A percentile compares a stretch with the other conserved stretches of the same genome.
These are phyloP conservation scores for Hemiscyllium ocellatum DNA, from an alignment of 2,113 vertebrate species.

Conservation along the genomic window DNA sequence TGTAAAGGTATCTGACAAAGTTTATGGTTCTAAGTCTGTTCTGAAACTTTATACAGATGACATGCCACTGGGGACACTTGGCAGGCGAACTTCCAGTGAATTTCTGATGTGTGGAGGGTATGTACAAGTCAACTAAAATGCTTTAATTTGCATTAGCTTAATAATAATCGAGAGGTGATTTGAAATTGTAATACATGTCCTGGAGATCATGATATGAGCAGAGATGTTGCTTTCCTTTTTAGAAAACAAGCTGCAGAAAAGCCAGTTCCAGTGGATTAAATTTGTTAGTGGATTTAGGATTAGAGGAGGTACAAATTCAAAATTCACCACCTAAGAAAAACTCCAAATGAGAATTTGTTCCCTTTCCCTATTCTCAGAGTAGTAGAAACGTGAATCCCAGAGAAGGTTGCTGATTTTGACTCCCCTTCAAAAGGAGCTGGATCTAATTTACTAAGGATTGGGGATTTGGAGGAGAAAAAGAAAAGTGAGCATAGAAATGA, in stretches of 20 bases:
- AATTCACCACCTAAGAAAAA: not conserved
- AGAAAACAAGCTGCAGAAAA: not conserved
- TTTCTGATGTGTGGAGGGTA: conserved; percentile 88
- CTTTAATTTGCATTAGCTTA: not conserved
- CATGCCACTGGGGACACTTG: conserved; percentile 64
- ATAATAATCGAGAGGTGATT: not conserved
- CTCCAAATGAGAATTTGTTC: not conserved
- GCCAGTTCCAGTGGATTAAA: not conserved
- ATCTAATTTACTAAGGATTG: not conserved
- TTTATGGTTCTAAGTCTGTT: conserved; percentile 45
- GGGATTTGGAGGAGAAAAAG: not conserved
- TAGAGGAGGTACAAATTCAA: not conserved
- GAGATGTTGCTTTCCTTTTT: not conserved
- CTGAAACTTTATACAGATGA: conserved; percentile 64
- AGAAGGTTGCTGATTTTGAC: not conserved
- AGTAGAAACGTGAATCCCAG: not conserved
- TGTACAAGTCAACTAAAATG: conserved; percentile 48
- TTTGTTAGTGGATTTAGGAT: not conserved
- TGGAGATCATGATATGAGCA: not conserved
- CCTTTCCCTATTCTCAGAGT: not conserved
- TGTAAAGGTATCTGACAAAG: not conserved
- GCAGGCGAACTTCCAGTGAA: conserved; percentile 76
- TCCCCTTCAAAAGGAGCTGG: not conserved
- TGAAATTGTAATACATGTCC: not conserved
- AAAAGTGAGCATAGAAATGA: not conserved